Base-by-base conservation (phyloP, 2,113 vertebrate genomes). In the Colistium nudipinnis region DNA sequence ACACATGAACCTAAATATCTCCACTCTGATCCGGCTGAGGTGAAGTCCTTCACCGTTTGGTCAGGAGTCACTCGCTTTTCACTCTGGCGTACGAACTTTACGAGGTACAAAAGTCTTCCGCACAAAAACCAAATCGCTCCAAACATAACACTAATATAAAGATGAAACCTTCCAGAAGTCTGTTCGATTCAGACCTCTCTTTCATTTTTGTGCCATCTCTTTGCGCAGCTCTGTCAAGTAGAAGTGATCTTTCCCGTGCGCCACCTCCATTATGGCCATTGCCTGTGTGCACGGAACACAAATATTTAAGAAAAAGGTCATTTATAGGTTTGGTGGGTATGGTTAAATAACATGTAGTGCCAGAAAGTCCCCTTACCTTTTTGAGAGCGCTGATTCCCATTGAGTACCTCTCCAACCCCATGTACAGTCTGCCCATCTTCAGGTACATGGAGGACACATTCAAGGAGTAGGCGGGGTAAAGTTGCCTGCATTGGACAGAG, bases 401-500 rank as follows among this genome's bases (percentile, higher is more conserved):
- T 0, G 86, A 70, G 62, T 63, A 85, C 73, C 92, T 94, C 4
- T 95, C 94, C 78, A 97, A 80, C 0, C 88, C 90, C 88, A 95
- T 88, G 76, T 97, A 94, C 9, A 99, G 89, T 38, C 94, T 84
- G 4, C 95, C 97, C 51, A 99, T 48, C 83, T 99, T 99, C 89
- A 99, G 90, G 92, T 95, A 96, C 94, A 99, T 94, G 67, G 97
- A 98, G 20, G 97, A 96, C 80, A 99, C 95, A 0, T 99, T 99
- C 80, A 98, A 74, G 0, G 97, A 99, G 89, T 95, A 95, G 39
- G 93, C 56, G 0, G 97, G 96, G 31, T 99, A 99, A 74, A 98
- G 92, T 78, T 94, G 92, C 31, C 96, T 98, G 90, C 19, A 86
- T 51, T 45, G 48, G 45, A 60, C 6, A 80, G 1, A 71, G 12